Conservation (phyloP, 2,797 vertebrate genomes). For the Coendou prehensilis region DNA sequence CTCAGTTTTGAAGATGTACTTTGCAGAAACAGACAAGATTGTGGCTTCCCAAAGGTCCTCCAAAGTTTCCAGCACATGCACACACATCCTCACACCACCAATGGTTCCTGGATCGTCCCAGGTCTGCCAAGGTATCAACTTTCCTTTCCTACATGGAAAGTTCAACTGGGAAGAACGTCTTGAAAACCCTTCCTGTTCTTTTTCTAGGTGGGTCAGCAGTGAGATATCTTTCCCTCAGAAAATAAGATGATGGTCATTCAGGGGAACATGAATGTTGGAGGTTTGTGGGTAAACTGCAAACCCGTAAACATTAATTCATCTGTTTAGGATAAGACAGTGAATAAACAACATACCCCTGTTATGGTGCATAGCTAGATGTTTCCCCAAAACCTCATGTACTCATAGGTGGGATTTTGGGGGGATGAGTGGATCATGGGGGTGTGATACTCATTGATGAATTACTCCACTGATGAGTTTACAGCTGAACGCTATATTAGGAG, state of each 20-base stretch:
- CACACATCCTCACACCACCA: neutral
- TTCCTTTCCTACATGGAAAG: neutral
- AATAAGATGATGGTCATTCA: neutral
- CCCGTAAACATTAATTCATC: neutral
- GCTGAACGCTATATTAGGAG: neutral
- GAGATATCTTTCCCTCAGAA: neutral
- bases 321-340: no score
- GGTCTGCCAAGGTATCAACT: neutral
- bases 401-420: neutral
- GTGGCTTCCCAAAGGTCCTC: neutral
- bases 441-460: neutral
- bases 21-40: no score
- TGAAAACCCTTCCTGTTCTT: neutral
- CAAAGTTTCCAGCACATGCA: neutral
- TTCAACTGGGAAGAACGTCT: neutral
- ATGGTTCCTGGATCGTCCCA: rapidly evolving
- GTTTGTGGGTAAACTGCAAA: neutral
- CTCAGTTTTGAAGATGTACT: neutral
- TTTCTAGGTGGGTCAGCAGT: neutral
- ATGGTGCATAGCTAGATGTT: neutral
- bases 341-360: neutral
- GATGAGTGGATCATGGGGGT: no score
- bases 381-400: neutral
- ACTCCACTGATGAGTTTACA: neutral
- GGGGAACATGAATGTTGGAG: rapidly evolving